Evolutionary conservation across 2,888 invertebrate genomes (phyloP).

Genomic region (Tethea ocularis): DNA sequence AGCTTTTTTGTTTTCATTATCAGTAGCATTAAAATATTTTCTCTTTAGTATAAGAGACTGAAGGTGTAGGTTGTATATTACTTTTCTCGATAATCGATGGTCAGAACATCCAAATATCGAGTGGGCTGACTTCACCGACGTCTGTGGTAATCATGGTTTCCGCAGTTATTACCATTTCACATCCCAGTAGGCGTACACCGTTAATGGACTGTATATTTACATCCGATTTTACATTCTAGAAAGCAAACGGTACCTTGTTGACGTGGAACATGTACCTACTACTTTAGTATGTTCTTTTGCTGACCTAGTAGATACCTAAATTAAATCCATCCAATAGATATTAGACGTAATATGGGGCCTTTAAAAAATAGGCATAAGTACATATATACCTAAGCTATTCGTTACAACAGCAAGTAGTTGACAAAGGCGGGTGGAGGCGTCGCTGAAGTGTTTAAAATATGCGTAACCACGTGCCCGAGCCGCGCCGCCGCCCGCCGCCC

Average conservation of each 20-base stretch:
- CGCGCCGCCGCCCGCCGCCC: too few relatives aligned
- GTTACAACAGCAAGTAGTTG: background rate
- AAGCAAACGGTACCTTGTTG: too few relatives aligned
- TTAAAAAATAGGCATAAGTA: background rate
- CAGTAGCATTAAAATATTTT: background rate
- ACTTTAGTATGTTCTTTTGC: too few relatives aligned
- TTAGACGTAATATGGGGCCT: too few relatives aligned
- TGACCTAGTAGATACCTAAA: too few relatives aligned
- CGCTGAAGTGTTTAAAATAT: conserved; percentile 37
- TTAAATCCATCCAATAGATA: too few relatives aligned
- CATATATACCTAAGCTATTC: background rate
- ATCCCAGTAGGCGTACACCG: background rate
- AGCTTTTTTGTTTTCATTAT: too few relatives aligned
- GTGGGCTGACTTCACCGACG: background rate
- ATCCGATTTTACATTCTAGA: background rate
- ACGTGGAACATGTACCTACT: too few relatives aligned
- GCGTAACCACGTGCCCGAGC: conserved; percentile 21
- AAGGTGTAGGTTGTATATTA: too few relatives aligned
- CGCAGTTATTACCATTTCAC: conserved; percentile 18
- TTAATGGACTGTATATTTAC: background rate
- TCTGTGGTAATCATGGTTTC: background rate
- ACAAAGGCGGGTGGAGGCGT: conserved; percentile 18
- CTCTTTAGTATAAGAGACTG: background rate
- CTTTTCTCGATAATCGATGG: background rate
- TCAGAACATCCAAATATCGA: background rate